Evolutionary conservation across 2,113 vertebrate genomes (phyloP).

Genomic region (Phyllostomus hastatus): DNA sequence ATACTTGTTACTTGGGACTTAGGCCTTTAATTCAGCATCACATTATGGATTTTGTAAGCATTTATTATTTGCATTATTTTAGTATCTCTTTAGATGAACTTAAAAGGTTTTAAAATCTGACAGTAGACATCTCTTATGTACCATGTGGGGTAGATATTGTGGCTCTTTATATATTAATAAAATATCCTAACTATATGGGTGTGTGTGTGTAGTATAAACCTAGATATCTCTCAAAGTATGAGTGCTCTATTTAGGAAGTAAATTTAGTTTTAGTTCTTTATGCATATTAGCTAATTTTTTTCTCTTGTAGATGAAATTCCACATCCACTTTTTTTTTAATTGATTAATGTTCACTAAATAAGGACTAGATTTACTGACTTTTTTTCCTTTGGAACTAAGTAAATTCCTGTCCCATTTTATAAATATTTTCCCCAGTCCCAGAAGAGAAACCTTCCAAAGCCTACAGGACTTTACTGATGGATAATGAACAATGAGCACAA

Average conservation of each 20-base stretch:
- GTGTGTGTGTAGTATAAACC: background rate
- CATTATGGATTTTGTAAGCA: background rate
- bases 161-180: slow-evolving; percentile 6
- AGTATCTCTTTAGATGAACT: background rate
- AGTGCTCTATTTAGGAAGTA: background rate
- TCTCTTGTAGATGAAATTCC: background rate
- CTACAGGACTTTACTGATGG: background rate
- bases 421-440: background rate
- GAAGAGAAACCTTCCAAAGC: background rate
- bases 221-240: background rate
- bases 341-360: slow-evolving; percentile 35
- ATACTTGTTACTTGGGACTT: background rate
- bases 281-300: background rate
- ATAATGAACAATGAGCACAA: background rate
- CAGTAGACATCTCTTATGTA: background rate
- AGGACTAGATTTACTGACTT: background rate
- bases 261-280: background rate
- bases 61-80: slow-evolving; percentile 24
- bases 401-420: background rate
- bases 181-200: background rate
- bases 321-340: background rate
- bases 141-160: background rate
- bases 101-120: slow-evolving; percentile 6
- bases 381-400: background rate
- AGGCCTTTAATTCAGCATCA: background rate